Evolutionary conservation across 2,888 invertebrate species (phyloP).

Genomic region (Amiota communis): DNA sequence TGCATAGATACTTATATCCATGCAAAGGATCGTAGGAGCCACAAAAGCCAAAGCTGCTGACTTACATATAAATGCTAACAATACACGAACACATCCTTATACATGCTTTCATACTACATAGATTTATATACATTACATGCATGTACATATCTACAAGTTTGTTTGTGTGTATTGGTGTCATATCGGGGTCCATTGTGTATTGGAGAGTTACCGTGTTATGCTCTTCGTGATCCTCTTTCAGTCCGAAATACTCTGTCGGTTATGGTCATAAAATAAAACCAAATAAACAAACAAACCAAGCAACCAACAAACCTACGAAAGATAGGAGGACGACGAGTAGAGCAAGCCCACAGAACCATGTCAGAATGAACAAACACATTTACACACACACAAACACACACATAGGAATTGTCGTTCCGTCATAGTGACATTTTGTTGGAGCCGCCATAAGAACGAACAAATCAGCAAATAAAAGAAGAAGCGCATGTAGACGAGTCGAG

Average conservation of each 20-base stretch:
- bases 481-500: conserved; percentile 15
- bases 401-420: conserved; percentile 1
- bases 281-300: conserved; percentile 71
- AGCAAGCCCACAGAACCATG: conserved; percentile 16
- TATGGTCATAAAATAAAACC: conserved; percentile 71
- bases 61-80: conserved; percentile 32
- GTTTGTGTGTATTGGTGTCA: conserved; percentile 25
- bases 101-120: conserved; percentile 3
- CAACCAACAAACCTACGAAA: conserved; percentile 48
- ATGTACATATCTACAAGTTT: conserved; percentile 22
- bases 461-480: background rate
- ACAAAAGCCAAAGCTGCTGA: conserved; percentile 58
- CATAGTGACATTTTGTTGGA: background rate
- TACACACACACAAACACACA: conserved; percentile 41
- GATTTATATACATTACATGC: background rate
- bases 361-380: conserved; percentile 25
- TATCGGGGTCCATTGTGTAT: conserved; percentile 28
- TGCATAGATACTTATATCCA: conserved; percentile 35
- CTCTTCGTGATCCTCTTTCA: conserved; percentile 26
- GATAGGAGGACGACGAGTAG: conserved; percentile 36
- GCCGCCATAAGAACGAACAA: conserved; percentile 22
- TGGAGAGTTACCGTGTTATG: conserved; percentile 23
- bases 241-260: conserved; percentile 47
- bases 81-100: conserved; percentile 22
- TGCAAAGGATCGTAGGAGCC: conserved; percentile 58